Evolutionary conservation across 2,888 invertebrate species (phyloP), one percentile per base, ranked within the genome.

Genomic region (Hypolimnas misippus): DNA sequence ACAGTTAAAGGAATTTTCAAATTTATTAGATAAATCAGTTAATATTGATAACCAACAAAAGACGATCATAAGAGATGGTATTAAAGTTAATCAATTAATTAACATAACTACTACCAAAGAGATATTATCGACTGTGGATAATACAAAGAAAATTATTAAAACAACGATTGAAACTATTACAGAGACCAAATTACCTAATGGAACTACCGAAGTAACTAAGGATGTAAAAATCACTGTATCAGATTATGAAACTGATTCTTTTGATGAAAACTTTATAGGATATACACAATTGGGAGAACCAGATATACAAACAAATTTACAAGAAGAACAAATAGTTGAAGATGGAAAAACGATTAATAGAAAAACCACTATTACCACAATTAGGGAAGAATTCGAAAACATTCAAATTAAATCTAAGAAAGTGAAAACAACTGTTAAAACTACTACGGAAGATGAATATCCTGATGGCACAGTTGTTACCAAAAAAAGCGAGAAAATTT

Each of bases 71-170:
- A 79, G 74, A 74, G 81, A 89, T 62, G 87, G 84, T 1, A 78
- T 77, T 69, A 70, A 82, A 67, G 72, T 88, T 4, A 75, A 77
- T 55, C 88, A 90, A 83, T 77, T 82, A 14, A 77, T 89, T 35
- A 90, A 84, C 2, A 87, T 82, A 5, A 89, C 85, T 3, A 90
- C 86, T 3, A 92, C 86, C 12, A 87, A 86, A 67, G 90, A 92
- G 76, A 71, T 84, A 52, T 68, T 88, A 12, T 70, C 79, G 25
- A 79, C 83, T 25, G 64, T 56, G 55, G 81, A 83, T 66, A 74
- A 73, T 42, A 74, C 76, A 6, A 84, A 79, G 40, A 88, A 84
- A 66, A 89, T 91, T 76, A 63, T 87, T 1, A 88, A 79, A 68
- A 89, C 83, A 16, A 89, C 89, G 0, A 69, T 77, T 38, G 87